Conservation (phyloP, 2,797 vertebrate species). For the Sebastes minor region DNA sequence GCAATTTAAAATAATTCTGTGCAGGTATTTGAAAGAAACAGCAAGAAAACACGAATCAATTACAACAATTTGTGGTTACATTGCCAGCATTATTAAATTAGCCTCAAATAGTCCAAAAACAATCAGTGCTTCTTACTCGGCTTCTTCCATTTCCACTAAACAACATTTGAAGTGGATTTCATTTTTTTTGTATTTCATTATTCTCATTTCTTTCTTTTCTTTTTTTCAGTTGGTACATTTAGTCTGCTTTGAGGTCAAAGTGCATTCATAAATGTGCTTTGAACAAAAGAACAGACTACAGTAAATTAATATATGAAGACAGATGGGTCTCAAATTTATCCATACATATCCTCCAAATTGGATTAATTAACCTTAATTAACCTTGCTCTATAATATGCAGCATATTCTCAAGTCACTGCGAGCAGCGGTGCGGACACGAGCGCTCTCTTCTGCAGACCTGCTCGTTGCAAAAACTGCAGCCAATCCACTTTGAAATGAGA, state of each 20-base stretch:
- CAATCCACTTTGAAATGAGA: conserved; percentile 68
- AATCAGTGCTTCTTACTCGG: neutral
- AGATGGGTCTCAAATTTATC: conserved; percentile 26
- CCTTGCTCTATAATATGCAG: conserved; percentile 57
- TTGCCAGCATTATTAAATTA: neutral
- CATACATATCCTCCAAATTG: conserved; percentile 61
- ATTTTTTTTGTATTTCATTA: neutral
- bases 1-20: neutral
- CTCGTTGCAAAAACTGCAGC: conserved; percentile 62
- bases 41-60: neutral
- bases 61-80: neutral
- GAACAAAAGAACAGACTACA: neutral
- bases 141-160: neutral
- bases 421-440: conserved; percentile 41
- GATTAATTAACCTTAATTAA: conserved; percentile 78
- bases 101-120: neutral
- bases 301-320: conserved; percentile 14
- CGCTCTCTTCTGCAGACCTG: conserved; percentile 44
- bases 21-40: conserved; percentile 6
- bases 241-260: neutral
- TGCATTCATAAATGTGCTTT: neutral
- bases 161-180: neutral
- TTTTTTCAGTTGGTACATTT: neutral
- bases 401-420: conserved; percentile 49
- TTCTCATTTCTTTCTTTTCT: neutral